Conservation (phyloP, 2,113 vertebrate species). For the human (Homo sapiens) region DNA sequence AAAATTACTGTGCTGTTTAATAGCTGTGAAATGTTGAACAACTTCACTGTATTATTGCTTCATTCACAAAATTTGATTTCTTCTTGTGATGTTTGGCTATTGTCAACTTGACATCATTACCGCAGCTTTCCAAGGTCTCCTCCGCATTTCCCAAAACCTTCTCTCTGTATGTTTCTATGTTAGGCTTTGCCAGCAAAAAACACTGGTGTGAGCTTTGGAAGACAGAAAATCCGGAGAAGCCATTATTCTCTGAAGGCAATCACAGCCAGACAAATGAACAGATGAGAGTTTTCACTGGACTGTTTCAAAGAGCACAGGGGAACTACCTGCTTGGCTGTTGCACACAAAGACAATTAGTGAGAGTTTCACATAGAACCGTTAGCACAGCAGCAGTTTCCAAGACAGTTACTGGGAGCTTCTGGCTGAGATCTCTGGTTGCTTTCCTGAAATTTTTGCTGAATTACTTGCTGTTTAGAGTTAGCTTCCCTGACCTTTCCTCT, state of each 20-base stretch:
- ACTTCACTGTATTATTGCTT: background rate
- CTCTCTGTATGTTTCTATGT: background rate
- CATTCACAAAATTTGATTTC: background rate
- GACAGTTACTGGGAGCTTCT: background rate
- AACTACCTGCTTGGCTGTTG: background rate
- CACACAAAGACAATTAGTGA: background rate
- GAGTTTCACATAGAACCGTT: background rate
- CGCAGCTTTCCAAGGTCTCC: background rate
- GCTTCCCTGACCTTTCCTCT: background rate
- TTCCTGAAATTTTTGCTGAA: background rate
- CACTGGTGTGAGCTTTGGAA: background rate
- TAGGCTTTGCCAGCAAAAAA: background rate
- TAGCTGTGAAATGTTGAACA: background rate
- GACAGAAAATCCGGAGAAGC: background rate
- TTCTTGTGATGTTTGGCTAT: background rate
- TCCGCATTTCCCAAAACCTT: background rate
- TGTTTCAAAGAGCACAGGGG: background rate
- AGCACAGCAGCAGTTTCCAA: background rate
- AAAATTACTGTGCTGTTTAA: background rate
- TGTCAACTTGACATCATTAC: background rate
- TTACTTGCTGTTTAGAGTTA: background rate
- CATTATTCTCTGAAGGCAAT: background rate
- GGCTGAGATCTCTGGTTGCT: background rate
- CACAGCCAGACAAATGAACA: background rate
- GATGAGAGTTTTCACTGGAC: background rate